Evolutionary conservation across 2,113 vertebrate genomes (phyloP).

Genomic region (Chrysemys picta): DNA sequence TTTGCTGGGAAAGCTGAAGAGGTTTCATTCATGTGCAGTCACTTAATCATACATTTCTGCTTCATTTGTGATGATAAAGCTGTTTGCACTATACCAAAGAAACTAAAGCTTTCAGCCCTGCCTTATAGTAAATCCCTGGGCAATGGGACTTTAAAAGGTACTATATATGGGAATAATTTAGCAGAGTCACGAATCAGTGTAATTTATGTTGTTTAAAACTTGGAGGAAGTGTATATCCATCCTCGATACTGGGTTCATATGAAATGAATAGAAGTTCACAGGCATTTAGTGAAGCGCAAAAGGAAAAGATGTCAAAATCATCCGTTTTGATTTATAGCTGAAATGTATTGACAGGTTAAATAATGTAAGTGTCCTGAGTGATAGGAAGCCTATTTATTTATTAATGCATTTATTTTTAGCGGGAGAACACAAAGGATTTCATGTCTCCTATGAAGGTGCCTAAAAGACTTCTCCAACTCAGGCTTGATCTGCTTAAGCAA

Average conservation of each 20-base stretch:
- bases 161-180: background rate
- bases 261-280: background rate
- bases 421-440: background rate
- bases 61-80: background rate
- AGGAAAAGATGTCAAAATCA: background rate
- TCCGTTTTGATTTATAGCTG: background rate
- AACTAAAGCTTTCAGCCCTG: background rate
- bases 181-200: slow-evolving; percentile 3
- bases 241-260: background rate
- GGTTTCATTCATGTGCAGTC: background rate
- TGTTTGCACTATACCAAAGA: background rate
- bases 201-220: background rate
- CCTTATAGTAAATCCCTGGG: background rate
- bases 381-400: background rate
- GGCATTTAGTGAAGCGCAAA: slow-evolving; percentile 5
- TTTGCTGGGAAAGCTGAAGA: background rate
- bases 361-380: background rate
- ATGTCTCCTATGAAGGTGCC: background rate
- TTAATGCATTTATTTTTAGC: background rate
- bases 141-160: background rate
- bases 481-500: background rate
- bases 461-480: background rate
- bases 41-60: background rate
- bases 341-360: slow-evolving; percentile 6
- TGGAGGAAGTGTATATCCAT: background rate